phyloP scores from a whole-genome alignment of 2,113 vertebrate genomes.

The Oryzias melastigma region DNA sequence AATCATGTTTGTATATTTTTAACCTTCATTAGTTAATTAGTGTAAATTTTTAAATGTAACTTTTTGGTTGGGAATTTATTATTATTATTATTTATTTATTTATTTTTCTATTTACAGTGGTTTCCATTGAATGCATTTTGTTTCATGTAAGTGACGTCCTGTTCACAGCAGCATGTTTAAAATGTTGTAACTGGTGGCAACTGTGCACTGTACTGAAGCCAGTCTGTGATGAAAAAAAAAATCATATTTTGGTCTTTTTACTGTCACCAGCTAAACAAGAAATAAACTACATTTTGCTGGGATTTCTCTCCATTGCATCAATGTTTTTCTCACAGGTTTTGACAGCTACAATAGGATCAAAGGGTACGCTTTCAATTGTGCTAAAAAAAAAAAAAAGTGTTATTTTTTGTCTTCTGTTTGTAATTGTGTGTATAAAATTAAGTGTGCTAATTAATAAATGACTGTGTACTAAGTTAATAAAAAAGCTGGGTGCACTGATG shows the following conservation, averaged over 20 bases:
- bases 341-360: conserved; percentile 63
- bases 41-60: too few species aligned
- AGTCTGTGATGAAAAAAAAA: conserved; percentile 47
- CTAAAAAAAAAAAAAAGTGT: conserved; percentile 48
- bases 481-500: conserved; percentile 30
- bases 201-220: conserved; percentile 32
- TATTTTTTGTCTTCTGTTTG: conserved; percentile 33
- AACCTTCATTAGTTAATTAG: too few species aligned
- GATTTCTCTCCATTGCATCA: conserved; percentile 69
- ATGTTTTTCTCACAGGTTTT: conserved; percentile 46
- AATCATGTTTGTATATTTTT: too few species aligned
- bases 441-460: conserved; percentile 32
- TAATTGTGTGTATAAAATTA: conserved; percentile 7
- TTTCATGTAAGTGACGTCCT: conserved; percentile 40
- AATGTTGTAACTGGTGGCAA: conserved; percentile 40
- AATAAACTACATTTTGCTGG: conserved; percentile 57
- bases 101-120: conserved; percentile 55
- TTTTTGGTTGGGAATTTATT: conserved; percentile 17
- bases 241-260: conserved; percentile 39
- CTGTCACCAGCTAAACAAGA: conserved; percentile 55
- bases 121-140: conserved; percentile 66
- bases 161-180: conserved; percentile 34
- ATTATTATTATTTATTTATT: too few species aligned
- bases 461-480: conserved; percentile 42
- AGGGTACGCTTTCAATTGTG: conserved; percentile 63